phyloP scores from a whole-genome alignment of 2,888 invertebrate species.

The Chrysomela aeneicollis region DNA sequence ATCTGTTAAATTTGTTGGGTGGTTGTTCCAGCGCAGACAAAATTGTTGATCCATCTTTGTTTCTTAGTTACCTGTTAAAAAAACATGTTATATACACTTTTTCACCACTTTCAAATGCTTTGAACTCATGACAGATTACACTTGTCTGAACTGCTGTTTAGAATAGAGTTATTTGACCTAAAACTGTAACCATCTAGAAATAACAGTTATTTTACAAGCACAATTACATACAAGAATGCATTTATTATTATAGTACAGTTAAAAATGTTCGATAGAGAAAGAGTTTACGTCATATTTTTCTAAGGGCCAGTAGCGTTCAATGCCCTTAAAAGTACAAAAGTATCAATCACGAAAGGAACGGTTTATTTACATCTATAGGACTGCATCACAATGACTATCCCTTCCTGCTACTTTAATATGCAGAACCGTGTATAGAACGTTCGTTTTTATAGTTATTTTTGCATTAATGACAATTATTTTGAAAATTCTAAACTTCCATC shows the following conservation, averaged over 20 bases:
- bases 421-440: not conserved
- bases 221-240: constrained; percentile 53
- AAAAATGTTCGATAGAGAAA: constrained; percentile 40
- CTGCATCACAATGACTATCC: not conserved
- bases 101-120: constrained; percentile 28
- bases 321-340: constrained; percentile 55
- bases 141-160: constrained; percentile 47
- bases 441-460: constrained; percentile 6
- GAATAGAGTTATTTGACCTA: constrained; percentile 61
- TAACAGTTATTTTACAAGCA: constrained; percentile 59
- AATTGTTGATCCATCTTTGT: constrained; percentile 77
- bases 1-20: constrained; percentile 89
- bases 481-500: constrained; percentile 41
- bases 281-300: constrained; percentile 39
- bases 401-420: not conserved
- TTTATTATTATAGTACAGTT: constrained; percentile 44
- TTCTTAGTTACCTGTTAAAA: constrained; percentile 43
- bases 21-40: constrained; percentile 95
- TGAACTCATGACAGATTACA: constrained; percentile 29
- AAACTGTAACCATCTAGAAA: constrained; percentile 61
- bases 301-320: constrained; percentile 42
- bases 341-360: constrained; percentile 29
- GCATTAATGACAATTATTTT: constrained; percentile 27
- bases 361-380: not conserved
- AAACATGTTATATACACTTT: constrained; percentile 33